These are phyloP conservation scores for Anguilla marmorata DNA, from an alignment of 2,797 vertebrate genomes.

Conservation along the genomic window DNA sequence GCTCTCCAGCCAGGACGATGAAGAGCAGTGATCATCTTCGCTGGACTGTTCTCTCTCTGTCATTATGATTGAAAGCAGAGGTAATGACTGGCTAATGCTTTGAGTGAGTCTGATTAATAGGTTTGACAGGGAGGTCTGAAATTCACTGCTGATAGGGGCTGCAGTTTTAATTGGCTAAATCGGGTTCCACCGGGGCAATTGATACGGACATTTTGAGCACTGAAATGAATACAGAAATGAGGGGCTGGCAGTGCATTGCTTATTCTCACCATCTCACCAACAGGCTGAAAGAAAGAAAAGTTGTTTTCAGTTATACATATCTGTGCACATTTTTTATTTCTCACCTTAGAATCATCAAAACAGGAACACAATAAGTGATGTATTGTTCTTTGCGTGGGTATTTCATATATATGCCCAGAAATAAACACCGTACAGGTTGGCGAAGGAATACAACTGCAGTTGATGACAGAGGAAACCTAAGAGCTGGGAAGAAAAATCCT, in stretches of 20 bases:
- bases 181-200: neutral
- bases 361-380: too few relatives aligned
- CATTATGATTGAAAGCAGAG: neutral
- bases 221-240: slow-evolving; percentile 11
- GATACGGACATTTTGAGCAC: neutral
- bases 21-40: neutral
- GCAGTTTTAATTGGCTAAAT: slow-evolving; percentile 4
- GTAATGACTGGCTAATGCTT: slow-evolving; percentile 5
- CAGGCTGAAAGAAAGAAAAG: neutral
- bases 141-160: neutral
- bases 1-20: neutral
- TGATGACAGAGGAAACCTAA: too few relatives aligned
- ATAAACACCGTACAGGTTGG: too few relatives aligned
- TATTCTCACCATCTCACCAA: neutral
- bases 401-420: too few relatives aligned
- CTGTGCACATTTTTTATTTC: neutral
- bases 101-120: slow-evolving; percentile 2
- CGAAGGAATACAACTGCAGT: too few relatives aligned
- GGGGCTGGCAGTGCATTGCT: neutral
- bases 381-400: neutral
- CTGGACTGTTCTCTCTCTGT: neutral
- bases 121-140: neutral
- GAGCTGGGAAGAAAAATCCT: too few relatives aligned
- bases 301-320: neutral
- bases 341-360: neutral